Evolutionary conservation across 2,113 vertebrate species (phyloP).

Genomic region (Rhinolophus ferrumequinum): DNA sequence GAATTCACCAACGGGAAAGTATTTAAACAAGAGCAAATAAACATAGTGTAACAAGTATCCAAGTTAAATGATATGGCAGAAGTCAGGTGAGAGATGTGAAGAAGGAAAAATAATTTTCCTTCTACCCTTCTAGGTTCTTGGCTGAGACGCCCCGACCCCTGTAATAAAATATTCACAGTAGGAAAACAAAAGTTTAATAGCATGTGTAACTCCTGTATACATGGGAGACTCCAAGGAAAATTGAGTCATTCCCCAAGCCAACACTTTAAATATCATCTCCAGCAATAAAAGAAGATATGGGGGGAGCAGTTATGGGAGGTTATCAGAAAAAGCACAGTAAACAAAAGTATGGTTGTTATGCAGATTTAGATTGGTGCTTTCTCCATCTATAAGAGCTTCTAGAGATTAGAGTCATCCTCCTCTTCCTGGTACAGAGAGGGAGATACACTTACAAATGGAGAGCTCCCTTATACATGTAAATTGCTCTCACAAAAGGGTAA

Average conservation of each 20-base stretch:
- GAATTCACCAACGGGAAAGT: constrained; percentile 9
- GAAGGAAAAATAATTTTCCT: too few relatives aligned
- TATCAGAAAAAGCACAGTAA: neutral
- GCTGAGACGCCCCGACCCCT: too few relatives aligned
- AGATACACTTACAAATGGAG: neutral
- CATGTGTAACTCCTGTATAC: neutral
- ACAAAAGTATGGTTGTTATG: neutral
- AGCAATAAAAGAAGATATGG: neutral
- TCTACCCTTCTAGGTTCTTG: too few relatives aligned
- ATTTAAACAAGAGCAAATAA: neutral
- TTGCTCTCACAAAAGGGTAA: neutral
- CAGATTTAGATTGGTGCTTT: neutral
- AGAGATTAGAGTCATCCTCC: neutral
- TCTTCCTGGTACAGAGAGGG: neutral
- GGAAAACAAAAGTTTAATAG: too few relatives aligned
- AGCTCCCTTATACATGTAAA: neutral
- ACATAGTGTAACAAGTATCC: neutral
- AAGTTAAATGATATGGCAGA: neutral
- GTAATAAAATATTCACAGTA: too few relatives aligned
- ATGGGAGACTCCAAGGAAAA: too few relatives aligned
- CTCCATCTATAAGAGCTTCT: neutral
- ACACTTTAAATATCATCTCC: too few relatives aligned
- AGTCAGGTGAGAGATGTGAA: neutral
- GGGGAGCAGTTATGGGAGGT: neutral
- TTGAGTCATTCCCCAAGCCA: too few relatives aligned